phyloP scores from a whole-genome alignment of 1,140 invertebrate genomes.

The Brachystomella parvula region DNA sequence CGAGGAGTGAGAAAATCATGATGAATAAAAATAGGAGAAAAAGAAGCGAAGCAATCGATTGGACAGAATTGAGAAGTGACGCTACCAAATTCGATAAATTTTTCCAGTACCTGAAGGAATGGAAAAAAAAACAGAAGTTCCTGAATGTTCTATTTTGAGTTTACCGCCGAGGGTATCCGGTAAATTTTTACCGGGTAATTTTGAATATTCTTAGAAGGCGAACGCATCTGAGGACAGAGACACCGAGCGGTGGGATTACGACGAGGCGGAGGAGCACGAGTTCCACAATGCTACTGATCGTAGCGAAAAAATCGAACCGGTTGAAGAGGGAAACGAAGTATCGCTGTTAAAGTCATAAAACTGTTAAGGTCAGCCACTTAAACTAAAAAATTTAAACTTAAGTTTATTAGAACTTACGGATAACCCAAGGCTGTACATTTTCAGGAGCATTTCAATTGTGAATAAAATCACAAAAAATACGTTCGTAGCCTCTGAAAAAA shows the following conservation, averaged over 20 bases:
- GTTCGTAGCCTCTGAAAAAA: slow-evolving; percentile 78
- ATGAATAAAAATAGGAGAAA: slow-evolving; percentile 97
- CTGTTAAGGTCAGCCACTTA: not conserved
- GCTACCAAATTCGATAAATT: slow-evolving; percentile 95
- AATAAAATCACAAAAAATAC: slow-evolving; percentile 96
- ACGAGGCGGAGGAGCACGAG: slow-evolving; percentile 65
- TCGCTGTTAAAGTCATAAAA: slow-evolving; percentile 52
- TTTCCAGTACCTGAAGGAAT: slow-evolving; percentile 80
- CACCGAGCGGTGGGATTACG: slow-evolving; percentile 80
- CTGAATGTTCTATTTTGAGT: not conserved
- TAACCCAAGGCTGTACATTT: slow-evolving; percentile 99
- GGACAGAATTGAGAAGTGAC: slow-evolving; percentile 94
- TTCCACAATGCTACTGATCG: slow-evolving; percentile 93
- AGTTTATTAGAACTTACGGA: slow-evolving; percentile 52
- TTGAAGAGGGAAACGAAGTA: slow-evolving; percentile 96
- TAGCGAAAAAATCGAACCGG: slow-evolving; percentile 94
- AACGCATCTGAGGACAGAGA: slow-evolving; percentile 93
- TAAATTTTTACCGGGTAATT: slow-evolving; percentile 63
- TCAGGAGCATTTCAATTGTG: slow-evolving; percentile 96
- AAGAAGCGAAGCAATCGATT: slow-evolving; percentile 94
- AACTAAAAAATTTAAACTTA: not conserved
- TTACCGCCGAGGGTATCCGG: not conserved
- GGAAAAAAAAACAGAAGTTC: slow-evolving; percentile 7
- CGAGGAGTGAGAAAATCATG: slow-evolving; percentile 96
- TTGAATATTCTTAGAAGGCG: slow-evolving; percentile 94